phyloP scores from a whole-genome alignment of 2,888 invertebrate species.

The Germaria angustata region DNA sequence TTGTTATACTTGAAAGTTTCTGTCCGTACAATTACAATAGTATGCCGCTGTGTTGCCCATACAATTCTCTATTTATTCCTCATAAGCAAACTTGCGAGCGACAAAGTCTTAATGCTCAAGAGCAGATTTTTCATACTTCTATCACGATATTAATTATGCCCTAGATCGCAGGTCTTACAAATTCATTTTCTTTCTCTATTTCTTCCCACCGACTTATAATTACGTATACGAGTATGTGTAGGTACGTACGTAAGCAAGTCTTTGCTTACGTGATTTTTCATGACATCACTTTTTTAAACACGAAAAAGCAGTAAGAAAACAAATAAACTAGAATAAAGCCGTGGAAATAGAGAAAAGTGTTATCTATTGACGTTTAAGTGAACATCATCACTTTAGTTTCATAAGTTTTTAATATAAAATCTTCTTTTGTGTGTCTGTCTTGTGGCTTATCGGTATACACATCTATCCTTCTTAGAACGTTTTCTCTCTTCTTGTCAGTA shows the following conservation, averaged over 20 bases:
- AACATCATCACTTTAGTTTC: constrained; percentile 56
- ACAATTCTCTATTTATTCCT: too few species aligned
- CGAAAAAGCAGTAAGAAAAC: background rate
- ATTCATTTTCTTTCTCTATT: background rate
- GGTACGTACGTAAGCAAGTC: background rate
- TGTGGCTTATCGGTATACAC: constrained; percentile 41
- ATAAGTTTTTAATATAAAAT: constrained; percentile 61
- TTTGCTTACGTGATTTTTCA: constrained; percentile 6
- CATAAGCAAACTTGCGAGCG: too few species aligned
- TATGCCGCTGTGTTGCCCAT: too few species aligned
- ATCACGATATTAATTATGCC: background rate
- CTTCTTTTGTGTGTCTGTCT: constrained; percentile 43
- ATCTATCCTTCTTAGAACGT: constrained; percentile 26
- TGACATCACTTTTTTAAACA: constrained; percentile 44
- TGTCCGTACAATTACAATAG: too few species aligned
- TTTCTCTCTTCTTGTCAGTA: background rate
- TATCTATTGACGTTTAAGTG: constrained; percentile 62
- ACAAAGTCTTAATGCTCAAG: background rate
- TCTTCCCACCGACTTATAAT: background rate
- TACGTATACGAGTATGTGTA: background rate
- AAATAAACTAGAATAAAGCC: background rate
- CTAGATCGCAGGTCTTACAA: background rate
- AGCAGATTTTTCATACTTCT: background rate
- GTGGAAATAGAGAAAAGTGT: constrained; percentile 37
- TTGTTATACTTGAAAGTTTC: too few species aligned